A percentile compares a stretch with the other conserved stretches of the same genome.
These are phyloP conservation scores for Emydocephalus ijimae DNA, from an alignment of 2,113 vertebrate genomes.

Conservation along the genomic window DNA sequence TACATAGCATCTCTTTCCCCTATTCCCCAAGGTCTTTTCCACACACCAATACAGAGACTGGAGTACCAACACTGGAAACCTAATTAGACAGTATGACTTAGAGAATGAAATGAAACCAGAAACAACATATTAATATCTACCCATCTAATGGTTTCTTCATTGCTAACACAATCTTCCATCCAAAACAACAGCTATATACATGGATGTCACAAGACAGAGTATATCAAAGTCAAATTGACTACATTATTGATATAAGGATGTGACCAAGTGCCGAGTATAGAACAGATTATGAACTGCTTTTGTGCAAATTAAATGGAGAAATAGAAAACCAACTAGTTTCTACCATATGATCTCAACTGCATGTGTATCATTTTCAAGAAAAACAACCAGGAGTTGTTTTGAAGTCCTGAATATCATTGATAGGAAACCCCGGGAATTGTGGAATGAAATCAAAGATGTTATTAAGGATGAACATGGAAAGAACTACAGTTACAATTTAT, in stretches of 20 bases:
- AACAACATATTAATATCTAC: not conserved
- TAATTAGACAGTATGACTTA: not conserved
- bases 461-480: not conserved
- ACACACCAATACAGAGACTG: not conserved
- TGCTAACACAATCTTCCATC: not conserved
- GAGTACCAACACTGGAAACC: not conserved
- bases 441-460: not conserved
- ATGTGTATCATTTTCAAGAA: not conserved
- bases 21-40: too few species aligned
- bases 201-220: not conserved
- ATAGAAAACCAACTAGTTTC: not conserved
- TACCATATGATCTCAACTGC: not conserved
- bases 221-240: not conserved
- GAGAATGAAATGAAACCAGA: not conserved
- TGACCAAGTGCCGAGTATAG: not conserved
- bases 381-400: not conserved
- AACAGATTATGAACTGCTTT: not conserved
- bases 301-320: not conserved
- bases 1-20: too few species aligned
- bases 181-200: not conserved
- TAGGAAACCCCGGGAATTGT: not conserved
- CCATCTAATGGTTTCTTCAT: not conserved
- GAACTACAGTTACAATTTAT: not conserved
- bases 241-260: not conserved
- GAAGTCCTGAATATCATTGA: not conserved